Percentiles rank a stretch among this genome's conserved stretches.
Evolutionary conservation across 2,113 vertebrate species (phyloP).

Genomic region (Clarias macrocephalus): DNA sequence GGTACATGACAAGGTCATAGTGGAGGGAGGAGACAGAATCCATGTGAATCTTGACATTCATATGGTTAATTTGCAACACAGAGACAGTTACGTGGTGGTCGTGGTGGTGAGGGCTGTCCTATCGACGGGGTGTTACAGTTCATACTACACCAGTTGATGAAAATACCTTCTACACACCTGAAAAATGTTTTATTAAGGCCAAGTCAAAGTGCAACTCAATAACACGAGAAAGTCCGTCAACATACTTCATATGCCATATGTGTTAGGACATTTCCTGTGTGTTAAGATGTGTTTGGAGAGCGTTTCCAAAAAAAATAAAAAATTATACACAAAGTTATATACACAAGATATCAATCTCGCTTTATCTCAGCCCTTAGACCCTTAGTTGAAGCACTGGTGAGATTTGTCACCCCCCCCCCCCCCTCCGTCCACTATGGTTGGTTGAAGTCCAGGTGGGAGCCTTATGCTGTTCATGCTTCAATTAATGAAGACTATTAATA

Average conservation of each 20-base stretch:
- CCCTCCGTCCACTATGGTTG: constrained; percentile 69
- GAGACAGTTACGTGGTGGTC: constrained; percentile 1
- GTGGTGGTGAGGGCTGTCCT: not conserved
- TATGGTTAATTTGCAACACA: constrained; percentile 1
- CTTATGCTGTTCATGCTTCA: constrained; percentile 56
- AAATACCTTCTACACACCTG: constrained; percentile 8
- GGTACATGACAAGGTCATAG: constrained; percentile 86
- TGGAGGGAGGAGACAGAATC: constrained; percentile 64
- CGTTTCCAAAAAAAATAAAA: not conserved
- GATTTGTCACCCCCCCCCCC: not conserved
- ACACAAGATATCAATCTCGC: not conserved
- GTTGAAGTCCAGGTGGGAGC: constrained; percentile 74
- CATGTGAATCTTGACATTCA: constrained; percentile 45
- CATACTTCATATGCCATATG: not conserved
- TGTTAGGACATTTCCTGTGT: not conserved
- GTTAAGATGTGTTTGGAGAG: not conserved
- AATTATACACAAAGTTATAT: not conserved
- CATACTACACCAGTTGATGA: not conserved
- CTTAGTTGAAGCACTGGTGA: not conserved
- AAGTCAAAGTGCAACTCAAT: constrained; percentile 19
- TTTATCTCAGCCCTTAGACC: constrained; percentile 17
- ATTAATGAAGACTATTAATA: constrained; percentile 46
- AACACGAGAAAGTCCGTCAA: not conserved
- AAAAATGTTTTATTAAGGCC: not conserved
- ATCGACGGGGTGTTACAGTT: constrained; percentile 1